Evolutionary conservation across 2,888 invertebrate species (phyloP), one percentile per base, ranked within the genome.

Genomic region (Beris morrisii): DNA sequence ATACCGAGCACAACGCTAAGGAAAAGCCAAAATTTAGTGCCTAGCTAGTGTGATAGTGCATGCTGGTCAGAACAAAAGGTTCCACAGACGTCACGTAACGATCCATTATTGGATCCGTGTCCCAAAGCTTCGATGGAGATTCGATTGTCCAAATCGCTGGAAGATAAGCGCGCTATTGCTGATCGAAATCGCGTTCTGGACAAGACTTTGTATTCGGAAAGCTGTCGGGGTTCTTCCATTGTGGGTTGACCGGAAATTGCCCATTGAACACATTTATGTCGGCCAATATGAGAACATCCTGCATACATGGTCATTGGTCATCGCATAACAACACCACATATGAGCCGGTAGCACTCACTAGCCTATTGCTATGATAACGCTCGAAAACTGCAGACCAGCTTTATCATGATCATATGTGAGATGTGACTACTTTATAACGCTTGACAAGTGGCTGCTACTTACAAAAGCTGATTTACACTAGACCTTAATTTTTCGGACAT

Each of bases 271-370:
- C 72, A 75, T 76, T 77, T 77, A 71, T 75, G 72, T 73, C 74
- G 73, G 81, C 77, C 76, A 79, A 77, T 77, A 82, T 82, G 81
- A 80, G 77, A 76, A 80, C 82, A 82, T 82, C 81, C 81, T 81
- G 71, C 69, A 69, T 58, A 69, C 68, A 68, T 53, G 53, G 48
- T 15, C 38, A 38, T 9, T 9, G 38, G 22, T 22, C 22, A 22
- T 22, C 22, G 22, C 22, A 22, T 22, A 22, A 22, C 22, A 22
- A 22, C 22, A 22, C 22, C 22, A 22, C 22, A 22, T 22, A 22
- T 3, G 22, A 22, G 22, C 22, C 22, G 22, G 3, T 22, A 22
- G 22, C 22, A 22, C 22, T 22, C 22, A 22, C 22, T 22, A 22
- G 22, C 22, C 22, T 22, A 22, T 22, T 22, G 22, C 22, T 22